A percentile compares a stretch with the other conserved stretches of the same genome.
Conservation (phyloP, 2,113 vertebrate genomes). For the Actinemys pallida region DNA sequence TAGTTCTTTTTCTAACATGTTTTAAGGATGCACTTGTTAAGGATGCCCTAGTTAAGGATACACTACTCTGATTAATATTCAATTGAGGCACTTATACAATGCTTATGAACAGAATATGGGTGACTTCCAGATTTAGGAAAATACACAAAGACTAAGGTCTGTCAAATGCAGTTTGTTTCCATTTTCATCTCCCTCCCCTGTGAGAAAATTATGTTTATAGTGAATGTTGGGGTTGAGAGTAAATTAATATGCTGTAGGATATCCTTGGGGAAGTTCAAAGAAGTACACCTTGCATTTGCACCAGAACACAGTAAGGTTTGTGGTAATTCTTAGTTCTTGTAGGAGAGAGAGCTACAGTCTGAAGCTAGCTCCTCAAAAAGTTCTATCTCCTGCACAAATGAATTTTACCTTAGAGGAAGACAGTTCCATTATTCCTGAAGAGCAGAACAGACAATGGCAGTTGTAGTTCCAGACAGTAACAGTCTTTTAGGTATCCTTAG, state of each 20-base stretch:
- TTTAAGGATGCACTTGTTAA: background rate
- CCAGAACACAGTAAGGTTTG: too few relatives aligned
- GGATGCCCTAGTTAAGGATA: background rate
- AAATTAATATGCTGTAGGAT: too few relatives aligned
- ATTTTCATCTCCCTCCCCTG: background rate
- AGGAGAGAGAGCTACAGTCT: too few relatives aligned
- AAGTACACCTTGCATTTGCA: too few relatives aligned
- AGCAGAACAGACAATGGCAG: background rate
- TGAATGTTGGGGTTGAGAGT: too few relatives aligned
- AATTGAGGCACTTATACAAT: background rate
- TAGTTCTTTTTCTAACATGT: background rate
- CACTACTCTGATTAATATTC: background rate
- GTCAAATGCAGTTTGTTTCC: background rate
- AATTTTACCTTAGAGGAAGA: too few relatives aligned
- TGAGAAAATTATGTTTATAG: too few relatives aligned
- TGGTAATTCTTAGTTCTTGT: too few relatives aligned
- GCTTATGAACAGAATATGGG: background rate
- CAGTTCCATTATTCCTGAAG: background rate
- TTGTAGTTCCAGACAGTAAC: background rate
- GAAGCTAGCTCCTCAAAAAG: too few relatives aligned
- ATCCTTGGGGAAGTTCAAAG: too few relatives aligned
- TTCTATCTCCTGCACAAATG: too few relatives aligned
- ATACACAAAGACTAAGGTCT: background rate
- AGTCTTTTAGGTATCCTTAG: background rate
- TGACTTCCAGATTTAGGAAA: background rate